Base-by-base conservation (phyloP, 2,797 vertebrate genomes). In the Ataeniobius toweri region DNA sequence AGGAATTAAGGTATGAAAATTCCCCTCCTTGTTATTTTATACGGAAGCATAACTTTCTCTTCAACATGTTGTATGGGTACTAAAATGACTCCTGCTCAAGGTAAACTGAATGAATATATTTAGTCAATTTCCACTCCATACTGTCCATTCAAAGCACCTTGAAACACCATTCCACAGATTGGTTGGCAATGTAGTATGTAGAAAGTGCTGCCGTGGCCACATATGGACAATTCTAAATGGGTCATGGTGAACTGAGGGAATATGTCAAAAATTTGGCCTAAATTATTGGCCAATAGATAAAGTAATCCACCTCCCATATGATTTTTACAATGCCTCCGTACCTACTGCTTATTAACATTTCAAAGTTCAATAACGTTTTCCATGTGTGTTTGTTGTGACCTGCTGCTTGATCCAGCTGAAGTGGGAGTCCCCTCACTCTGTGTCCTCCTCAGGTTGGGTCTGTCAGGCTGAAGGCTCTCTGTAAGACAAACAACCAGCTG, bases 381-480 rank as follows among this genome's bases (percentile, higher is more conserved):
- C 63, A 39, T 36, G 36, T 31, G 61, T 61, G 68, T 72, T 28
- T 58, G n/a, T 26, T 6, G 74, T 78, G 61, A 96, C 94, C 94
- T 92, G 91, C 71, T 89, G 6, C 87, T 84, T 24, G 92, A 78
- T 56, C 76, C 93, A 26, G 83, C 16, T 70, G 88, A 51, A 73
- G 79, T 82, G 51, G 93, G 79, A 16, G 89, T 92, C 78, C 95
- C 94, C n/a, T 95, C 94, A n/a, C 91, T 95, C 86, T 94, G 94
- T 12, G 93, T 93, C 87, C 93, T 91, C 84, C 92, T 91, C 77
- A 94, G 91, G 86, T 89, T 93, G 58, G 93, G 92, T 82, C 92
- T 86, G 76, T 94, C 93, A 6, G 93, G 77, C 83, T 89, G 93
- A 61, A 94, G 85, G n/a, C 90, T 84, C 85, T 95, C 95, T 96